Conservation (phyloP, 2,113 vertebrate genomes). For the Cyanoliseus patagonus region DNA sequence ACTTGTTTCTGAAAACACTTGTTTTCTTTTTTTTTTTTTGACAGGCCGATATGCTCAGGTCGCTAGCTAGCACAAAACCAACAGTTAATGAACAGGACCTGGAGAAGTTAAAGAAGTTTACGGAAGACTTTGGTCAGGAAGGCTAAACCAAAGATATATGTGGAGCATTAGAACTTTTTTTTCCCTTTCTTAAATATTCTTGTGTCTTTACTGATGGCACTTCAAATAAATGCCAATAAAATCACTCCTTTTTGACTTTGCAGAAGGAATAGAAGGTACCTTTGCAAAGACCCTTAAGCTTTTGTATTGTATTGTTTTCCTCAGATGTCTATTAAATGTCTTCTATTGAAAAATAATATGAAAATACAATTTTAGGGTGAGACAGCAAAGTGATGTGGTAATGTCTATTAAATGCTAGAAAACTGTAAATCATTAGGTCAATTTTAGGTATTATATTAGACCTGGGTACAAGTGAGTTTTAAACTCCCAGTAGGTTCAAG, state of each 20-base stretch:
- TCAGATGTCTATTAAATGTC: conserved; percentile 67
- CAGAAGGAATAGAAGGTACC: conserved; percentile 39
- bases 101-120: conserved; percentile 95
- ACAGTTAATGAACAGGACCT: conserved; percentile 97
- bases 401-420: conserved; percentile 38
- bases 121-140: conserved; percentile 98
- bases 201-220: conserved; percentile 58
- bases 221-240: conserved; percentile 66
- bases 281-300: conserved; percentile 50
- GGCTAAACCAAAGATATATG: conserved; percentile 78
- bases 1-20: neutral
- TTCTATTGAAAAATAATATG: conserved; percentile 53
- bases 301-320: conserved; percentile 64
- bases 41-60: conserved; percentile 91
- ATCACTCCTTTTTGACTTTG: conserved; percentile 48
- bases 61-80: conserved; percentile 86
- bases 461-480: conserved; percentile 36
- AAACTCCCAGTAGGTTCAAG: neutral
- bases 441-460: conserved; percentile 23
- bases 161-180: neutral
- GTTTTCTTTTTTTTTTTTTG: neutral
- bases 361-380: conserved; percentile 31
- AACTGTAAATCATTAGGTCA: conserved; percentile 28
- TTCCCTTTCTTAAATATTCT: conserved; percentile 39
- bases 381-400: conserved; percentile 22